Evolutionary conservation across 2,888 invertebrate genomes (phyloP).

Genomic region (Monoplex corrugatus): DNA sequence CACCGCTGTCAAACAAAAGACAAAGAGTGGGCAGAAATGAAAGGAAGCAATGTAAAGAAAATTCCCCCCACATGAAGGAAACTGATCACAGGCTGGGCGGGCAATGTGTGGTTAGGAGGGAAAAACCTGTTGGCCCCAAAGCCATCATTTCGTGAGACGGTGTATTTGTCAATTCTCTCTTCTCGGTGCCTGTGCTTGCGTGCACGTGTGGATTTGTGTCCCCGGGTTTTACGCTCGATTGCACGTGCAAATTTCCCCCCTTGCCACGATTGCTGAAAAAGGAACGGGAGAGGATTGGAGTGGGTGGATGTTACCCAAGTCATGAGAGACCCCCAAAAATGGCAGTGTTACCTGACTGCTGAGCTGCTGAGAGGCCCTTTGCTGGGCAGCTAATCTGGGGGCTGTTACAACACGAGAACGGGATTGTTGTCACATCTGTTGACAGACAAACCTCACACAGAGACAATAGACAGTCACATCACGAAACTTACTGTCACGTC

Average conservation of each 20-base stretch:
- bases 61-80: too few species aligned
- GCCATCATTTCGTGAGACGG: background rate
- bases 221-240: background rate
- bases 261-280: background rate
- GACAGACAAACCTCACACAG: background rate
- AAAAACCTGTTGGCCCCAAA: background rate
- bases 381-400: background rate
- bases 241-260: background rate
- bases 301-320: background rate
- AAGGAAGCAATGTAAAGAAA: too few species aligned
- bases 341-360: background rate
- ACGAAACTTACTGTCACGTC: too few species aligned
- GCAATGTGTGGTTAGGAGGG: background rate
- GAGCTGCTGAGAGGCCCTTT: background rate
- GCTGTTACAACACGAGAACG: too few species aligned
- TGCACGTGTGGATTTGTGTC: background rate
- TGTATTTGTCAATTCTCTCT: background rate
- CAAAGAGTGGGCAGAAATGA: background rate
- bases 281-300: background rate
- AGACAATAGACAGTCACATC: too few species aligned
- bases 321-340: background rate
- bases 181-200: background rate
- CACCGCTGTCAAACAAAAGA: background rate
- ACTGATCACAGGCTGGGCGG: background rate
- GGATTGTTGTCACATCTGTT: background rate